Base-by-base conservation (phyloP, 37 sponge, comb jelly and placozoan species). In the Axinella damicornis region DNA sequence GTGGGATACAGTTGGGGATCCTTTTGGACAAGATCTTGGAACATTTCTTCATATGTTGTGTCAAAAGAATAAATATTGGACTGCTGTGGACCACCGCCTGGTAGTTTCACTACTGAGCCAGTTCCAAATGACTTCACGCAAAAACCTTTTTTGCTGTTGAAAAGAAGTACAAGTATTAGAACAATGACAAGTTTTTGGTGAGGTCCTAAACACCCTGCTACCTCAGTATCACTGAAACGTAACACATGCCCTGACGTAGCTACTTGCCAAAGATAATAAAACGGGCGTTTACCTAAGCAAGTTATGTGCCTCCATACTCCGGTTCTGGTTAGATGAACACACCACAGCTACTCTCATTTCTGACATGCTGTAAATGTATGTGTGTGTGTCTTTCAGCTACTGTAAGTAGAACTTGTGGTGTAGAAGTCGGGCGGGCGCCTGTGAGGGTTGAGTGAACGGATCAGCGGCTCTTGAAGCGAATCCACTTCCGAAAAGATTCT, bases 301-400 rank as follows among this genome's bases (percentile, higher is more conserved):
- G 55, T 88, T 78, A 69, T 98, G 99, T 1, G 99, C 95, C 70
- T 96, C 99, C 99, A 98, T 98, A 65, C 99, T 98, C 66, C 99
- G 84, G 89, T 98, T 98, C 83, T 95, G 93, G 77, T 98, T 98
- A 68, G 96, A 97, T 35, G 99, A 98, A 65, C 99, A 98, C 69
- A 98, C 99, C 61, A 98, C 97, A 2, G 99, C 99, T 61, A 98
- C 82, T 66, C 76, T 89, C 71, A 71, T 31, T 46, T 46, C 46
- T 46, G 46, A 46, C 46, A 46, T 46, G 46, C 46, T 46, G 46
- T 46, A 9, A 9, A n/a, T n/a, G n/a, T n/a, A n/a, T n/a, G 57
- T 56, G 18, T 18, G 57, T 56, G 17, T 56, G n/a, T 61, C 4
- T 25, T 14, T 25, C 11, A 28, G 5, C 25, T 61, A 28, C 13